These are phyloP conservation scores for Onthophagus sagittarius DNA, from an alignment of 2,888 invertebrate genomes.

Conservation along the genomic window DNA sequence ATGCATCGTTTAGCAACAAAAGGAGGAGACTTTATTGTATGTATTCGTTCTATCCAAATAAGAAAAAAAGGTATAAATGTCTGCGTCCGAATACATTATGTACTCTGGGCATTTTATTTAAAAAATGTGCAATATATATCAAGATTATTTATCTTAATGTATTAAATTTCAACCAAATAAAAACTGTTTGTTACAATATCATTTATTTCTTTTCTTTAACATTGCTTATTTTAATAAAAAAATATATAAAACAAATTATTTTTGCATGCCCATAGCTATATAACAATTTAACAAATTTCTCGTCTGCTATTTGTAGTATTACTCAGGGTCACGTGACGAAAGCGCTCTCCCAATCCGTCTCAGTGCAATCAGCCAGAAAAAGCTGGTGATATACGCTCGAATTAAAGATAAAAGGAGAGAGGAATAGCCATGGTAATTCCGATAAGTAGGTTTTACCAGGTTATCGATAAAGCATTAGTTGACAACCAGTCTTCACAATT, in stretches of 20 bases:
- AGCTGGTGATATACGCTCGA: not conserved
- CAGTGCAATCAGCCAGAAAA: not conserved
- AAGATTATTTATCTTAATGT: conserved; percentile 11
- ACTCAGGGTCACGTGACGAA: not conserved
- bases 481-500: not conserved
- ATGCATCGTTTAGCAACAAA: conserved; percentile 2
- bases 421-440: not conserved
- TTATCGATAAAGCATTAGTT: conserved; percentile 1
- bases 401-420: not conserved
- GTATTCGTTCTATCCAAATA: not conserved
- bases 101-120: conserved; percentile 4
- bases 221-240: not conserved
- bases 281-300: not conserved
- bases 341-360: not conserved
- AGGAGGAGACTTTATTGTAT: not conserved
- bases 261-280: not conserved
- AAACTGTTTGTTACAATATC: conserved; percentile 8
- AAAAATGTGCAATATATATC: conserved; percentile 13
- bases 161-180: conserved; percentile 13
- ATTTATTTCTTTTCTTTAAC: conserved; percentile 4
- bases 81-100: conserved; percentile 4
- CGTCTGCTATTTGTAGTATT: not conserved
- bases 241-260: no score
- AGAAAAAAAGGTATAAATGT: conserved; percentile 2
- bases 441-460: not conserved